phyloP scores from a whole-genome alignment of 1,140 invertebrate genomes.

The Drosophila lini region DNA sequence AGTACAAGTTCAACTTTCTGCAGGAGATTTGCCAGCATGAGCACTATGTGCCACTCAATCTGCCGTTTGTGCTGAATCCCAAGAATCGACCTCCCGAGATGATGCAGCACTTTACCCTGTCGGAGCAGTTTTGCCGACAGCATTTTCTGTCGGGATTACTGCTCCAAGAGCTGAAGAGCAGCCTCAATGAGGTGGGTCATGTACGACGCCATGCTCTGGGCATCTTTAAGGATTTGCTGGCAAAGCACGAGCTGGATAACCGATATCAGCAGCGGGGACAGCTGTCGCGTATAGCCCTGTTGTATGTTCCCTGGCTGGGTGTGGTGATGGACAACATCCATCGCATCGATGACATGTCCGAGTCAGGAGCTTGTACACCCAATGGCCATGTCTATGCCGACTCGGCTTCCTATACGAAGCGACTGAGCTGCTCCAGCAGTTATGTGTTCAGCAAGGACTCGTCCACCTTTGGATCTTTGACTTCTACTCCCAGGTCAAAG shows the following conservation, averaged over 20 bases:
- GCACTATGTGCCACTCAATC: constrained; percentile 95
- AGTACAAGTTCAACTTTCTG: constrained; percentile 95
- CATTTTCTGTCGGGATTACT: constrained; percentile 95
- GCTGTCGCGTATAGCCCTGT: constrained; percentile 92
- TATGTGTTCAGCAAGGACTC: constrained; percentile 84
- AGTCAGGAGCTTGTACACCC: constrained; percentile 67
- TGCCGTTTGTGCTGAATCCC: constrained; percentile 87
- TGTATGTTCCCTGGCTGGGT: constrained; percentile 95
- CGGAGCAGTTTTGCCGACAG: constrained; percentile 93
- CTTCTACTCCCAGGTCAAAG: constrained; percentile 85
- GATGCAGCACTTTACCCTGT: constrained; percentile 87
- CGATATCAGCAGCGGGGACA: constrained; percentile 92
- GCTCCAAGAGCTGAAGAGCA: constrained; percentile 88
- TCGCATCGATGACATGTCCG: constrained; percentile 85
- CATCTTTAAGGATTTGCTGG: constrained; percentile 93
- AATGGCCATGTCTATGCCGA: constrained; percentile 83
- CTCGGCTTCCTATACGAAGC: constrained; percentile 83
- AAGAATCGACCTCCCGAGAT: constrained; percentile 86
- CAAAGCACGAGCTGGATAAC: constrained; percentile 97
- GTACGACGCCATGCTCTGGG: constrained; percentile 91
- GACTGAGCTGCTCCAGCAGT: constrained; percentile 85
- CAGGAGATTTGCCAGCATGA: constrained; percentile 97
- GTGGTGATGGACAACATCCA: constrained; percentile 93
- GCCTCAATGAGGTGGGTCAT: constrained; percentile 92
- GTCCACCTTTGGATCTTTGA: constrained; percentile 67